A percentile compares a stretch with the other conserved stretches of the same genome.
phyloP scores from a whole-genome alignment of 2,888 invertebrate genomes.

The Shargacucullia verbasci region DNA sequence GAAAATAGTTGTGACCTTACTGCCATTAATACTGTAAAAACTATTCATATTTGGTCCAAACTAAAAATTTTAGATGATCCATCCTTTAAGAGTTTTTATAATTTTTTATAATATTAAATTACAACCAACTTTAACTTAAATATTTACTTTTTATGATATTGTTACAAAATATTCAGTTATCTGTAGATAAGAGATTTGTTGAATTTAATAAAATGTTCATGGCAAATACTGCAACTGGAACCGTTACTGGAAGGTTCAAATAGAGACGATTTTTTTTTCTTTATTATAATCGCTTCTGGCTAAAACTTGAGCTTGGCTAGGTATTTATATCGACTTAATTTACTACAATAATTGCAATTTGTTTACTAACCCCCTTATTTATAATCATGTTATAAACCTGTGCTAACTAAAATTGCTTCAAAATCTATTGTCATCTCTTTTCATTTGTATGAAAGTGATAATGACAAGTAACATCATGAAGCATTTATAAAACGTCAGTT shows the following conservation, averaged over 20 bases:
- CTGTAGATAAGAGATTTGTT: conserved; percentile 15
- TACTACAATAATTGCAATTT: background rate
- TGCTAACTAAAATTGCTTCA: too few relatives aligned
- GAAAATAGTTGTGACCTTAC: conserved; percentile 5
- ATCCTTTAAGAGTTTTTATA: conserved; percentile 1
- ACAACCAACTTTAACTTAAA: conserved; percentile 18
- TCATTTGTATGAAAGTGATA: too few relatives aligned
- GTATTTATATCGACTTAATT: conserved; percentile 1
- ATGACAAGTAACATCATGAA: too few relatives aligned
- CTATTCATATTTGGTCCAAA: background rate
- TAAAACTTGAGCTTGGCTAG: conserved; percentile 5
- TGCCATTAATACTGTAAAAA: conserved; percentile 18
- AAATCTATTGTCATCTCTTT: too few relatives aligned
- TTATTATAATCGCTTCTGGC: background rate
- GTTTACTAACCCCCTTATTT: too few relatives aligned
- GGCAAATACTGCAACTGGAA: too few relatives aligned
- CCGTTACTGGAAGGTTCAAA: background rate
- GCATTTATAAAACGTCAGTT: too few relatives aligned
- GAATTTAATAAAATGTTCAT: conserved; percentile 1
- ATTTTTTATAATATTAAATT: conserved; percentile 3
- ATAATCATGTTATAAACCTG: too few relatives aligned
- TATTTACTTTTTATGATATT: conserved; percentile 21
- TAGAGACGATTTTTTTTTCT: background rate
- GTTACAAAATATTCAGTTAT: background rate
- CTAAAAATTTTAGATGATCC: background rate